Percentiles rank a stretch among this genome's conserved stretches.
Evolutionary conservation across 2,113 vertebrate species (phyloP).

Genomic region (Bos indicus): DNA sequence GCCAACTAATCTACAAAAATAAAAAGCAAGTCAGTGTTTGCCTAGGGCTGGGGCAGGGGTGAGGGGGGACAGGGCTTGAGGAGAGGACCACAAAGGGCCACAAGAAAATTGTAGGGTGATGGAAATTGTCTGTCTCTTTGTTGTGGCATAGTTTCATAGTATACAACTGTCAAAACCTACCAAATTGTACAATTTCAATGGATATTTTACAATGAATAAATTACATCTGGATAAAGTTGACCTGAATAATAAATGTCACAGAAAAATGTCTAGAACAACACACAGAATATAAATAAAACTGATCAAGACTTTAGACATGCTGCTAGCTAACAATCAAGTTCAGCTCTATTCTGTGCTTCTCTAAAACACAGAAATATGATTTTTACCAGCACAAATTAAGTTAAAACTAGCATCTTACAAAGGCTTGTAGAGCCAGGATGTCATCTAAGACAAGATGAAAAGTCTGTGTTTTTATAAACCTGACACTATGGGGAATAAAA

Average conservation of each 20-base stretch:
- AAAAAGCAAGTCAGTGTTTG: constrained; percentile 1
- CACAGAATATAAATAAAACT: neutral
- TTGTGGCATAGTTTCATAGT: neutral
- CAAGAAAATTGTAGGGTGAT: neutral
- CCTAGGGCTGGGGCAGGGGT: accelerated
- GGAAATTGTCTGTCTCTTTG: neutral
- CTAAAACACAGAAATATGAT: neutral
- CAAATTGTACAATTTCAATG: neutral
- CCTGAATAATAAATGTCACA: neutral
- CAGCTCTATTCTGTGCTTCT: neutral
- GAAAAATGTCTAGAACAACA: neutral
- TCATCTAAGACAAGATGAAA: constrained; percentile 30
- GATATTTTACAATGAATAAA: neutral
- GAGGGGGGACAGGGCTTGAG: neutral
- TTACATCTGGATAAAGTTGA: neutral
- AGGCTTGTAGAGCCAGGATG: neutral
- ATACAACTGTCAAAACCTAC: neutral
- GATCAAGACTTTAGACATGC: neutral
- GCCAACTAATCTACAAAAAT: neutral
- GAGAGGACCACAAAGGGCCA: neutral
- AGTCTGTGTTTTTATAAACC: constrained; percentile 45
- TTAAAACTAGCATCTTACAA: constrained; percentile 29
- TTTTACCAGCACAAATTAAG: constrained; percentile 32
- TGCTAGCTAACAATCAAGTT: constrained; percentile 6
- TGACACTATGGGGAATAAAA: neutral